These are phyloP conservation scores for Bombus difficillimus DNA, from an alignment of 1,140 invertebrate species.

Conservation along the genomic window DNA sequence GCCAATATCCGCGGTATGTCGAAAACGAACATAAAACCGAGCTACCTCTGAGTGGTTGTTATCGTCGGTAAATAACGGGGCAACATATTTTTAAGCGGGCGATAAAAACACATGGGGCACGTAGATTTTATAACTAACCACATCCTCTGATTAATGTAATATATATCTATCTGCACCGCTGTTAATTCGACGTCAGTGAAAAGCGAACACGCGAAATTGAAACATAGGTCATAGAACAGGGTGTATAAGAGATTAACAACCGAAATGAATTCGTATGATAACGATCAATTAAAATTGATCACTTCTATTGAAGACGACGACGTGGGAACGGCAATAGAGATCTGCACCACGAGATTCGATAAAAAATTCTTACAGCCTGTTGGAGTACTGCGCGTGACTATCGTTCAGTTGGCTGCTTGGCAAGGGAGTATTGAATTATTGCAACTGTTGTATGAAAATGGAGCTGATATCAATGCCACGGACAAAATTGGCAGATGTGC, in stretches of 20 bases:
- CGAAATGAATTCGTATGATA: neutral
- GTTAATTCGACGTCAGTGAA: neutral
- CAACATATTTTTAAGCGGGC: neutral
- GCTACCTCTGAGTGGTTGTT: too few relatives aligned
- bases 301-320: conserved; percentile 29
- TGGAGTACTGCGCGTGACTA: conserved; percentile 38
- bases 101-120: neutral
- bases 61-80: neutral
- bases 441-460: conserved; percentile 38
- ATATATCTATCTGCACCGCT: neutral
- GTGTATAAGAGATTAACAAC: neutral
- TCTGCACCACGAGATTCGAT: conserved; percentile 18
- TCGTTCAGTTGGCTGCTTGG: conserved; percentile 65
- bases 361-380: conserved; percentile 6
- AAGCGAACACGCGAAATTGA: neutral
- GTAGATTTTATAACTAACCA: conserved; percentile 29
- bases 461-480: conserved; percentile 55
- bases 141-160: conserved; percentile 45
- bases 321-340: neutral
- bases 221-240: neutral
- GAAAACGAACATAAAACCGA: too few relatives aligned
- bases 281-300: conserved; percentile 13
- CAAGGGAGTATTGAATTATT: conserved; percentile 52
- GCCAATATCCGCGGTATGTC: too few relatives aligned
- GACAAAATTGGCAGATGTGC: conserved; percentile 66